Evolutionary conservation across 2,888 invertebrate species (phyloP), one percentile per base, ranked within the genome.

Genomic region (Nomada fucata): DNA sequence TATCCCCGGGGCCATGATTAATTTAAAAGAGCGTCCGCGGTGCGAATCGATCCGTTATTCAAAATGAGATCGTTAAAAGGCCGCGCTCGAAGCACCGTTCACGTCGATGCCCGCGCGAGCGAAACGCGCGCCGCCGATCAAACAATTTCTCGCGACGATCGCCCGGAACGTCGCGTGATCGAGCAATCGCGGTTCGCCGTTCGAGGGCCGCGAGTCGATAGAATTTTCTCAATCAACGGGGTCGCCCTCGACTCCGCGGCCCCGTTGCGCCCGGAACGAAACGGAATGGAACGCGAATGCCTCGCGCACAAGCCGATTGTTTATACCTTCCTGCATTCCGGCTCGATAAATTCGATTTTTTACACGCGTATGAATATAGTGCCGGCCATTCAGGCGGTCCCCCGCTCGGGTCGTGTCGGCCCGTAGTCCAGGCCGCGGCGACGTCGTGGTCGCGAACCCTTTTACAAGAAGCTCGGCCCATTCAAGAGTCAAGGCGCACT

Each of bases 401-500:
- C 70, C 47, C 65, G 80, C 84, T 79, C 79, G 79, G 83, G 69
- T 83, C 84, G 89, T 77, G 81, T 82, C 65, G 86, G 36, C 44
- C 26, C 60, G 61, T 60, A 50, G 67, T 23, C 52, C 77, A 64
- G 71, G 71, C 59, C n/a, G 75, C 63, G 72, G 50, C 68, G 64
- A 57, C 60, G 60, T 74, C 79, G 75, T 79, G 79, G 69, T 84
- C 79, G 82, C 70, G 64, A 71, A 73, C 71, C 74, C 76, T 85
- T 67, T 73, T 88, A 88, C 88, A 88, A 85, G 85, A 82, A 77
- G 86, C 78, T 76, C 67, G 88, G 74, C 71, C 89, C 90, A 90
- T 90, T 90, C 90, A 90, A 90, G 90, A 90, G 89, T 90, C 90
- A 90, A 90, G 83, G 68, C 78, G 75, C 73, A 64, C 84, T 90